Base-by-base conservation (phyloP, 2,113 vertebrate genomes). In the Scophthalmus maximus region DNA sequence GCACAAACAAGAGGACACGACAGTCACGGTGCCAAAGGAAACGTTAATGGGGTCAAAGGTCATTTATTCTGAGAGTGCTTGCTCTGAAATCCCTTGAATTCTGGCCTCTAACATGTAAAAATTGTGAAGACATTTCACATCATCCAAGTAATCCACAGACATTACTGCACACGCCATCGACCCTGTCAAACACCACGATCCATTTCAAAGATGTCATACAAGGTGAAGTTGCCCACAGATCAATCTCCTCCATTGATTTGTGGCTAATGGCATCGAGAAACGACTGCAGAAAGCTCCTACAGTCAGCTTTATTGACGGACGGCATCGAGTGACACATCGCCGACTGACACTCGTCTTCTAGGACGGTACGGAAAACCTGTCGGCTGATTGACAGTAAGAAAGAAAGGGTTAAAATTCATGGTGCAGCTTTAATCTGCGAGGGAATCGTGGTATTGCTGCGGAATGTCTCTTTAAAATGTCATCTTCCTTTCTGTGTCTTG, bases 161-260 rank as follows among this genome's bases (percentile, higher is more conserved):
- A 42, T 6, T 17, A 15, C 12, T 12, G 15, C 27, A 51, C 8
- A 26, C 2, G 44, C 5, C 38, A 70, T 71, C 20, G 50, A 73
- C 66, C 50, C 29, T 52, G 38, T 10, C 29, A 44, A 69, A 85
- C 73, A 60, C 63, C 38, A 50, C 42, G 63, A 74, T 85, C 68
- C 18, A 78, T 88, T 77, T 61, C 30, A 72, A 65, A 66, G 44
- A 84, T 78, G 83, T 82, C 66, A 79, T 60, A 68, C 71, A 82
- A 84, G 82, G 73, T 73, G 75, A 73, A 71, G 56, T 23, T 52
- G n/a, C 26, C 58, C 53, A 61, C 69, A 62, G 74, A 79, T 83
- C 78, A 76, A 80, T 87, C 25, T 68, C 29, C 26, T 68, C 8
- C 51, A 85, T 82, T 53, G 76, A 87, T 73, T 73, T 11, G 59